Base-by-base conservation (phyloP, 1,140 invertebrate species). In the Pemphigus obesinymphae region DNA sequence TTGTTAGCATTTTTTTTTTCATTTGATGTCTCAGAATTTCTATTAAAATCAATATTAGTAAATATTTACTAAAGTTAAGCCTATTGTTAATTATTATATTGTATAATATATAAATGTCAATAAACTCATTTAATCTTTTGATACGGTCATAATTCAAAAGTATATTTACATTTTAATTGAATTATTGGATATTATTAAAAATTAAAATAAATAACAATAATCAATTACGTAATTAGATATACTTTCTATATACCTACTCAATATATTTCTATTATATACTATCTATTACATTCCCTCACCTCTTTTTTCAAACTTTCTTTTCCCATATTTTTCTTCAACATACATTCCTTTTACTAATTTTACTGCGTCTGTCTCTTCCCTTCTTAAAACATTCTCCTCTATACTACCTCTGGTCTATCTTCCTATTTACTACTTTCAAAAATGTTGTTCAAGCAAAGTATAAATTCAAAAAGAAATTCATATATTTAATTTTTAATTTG, bases 41-140 rank as follows among this genome's bases (percentile, higher is more conserved):
- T 50, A 50, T 73, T 73, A 31, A 73, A 73, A 73, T 73, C 70
- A 73, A 73, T 73, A 73, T 11, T 48, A 73, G 43, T 73, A 50
- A 11, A 26, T 48, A 29, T 8, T 55, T 55, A 26, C 0, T 26
- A 31, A 15, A 50, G 11, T 1, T 4, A 50, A 48, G 29, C 5
- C 43, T 29, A 31, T 31, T 29, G 17, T 48, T 31, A 48, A 45
- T 70, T 73, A 15, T 73, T 73, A 5, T 34, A 15, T 20, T 8
- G 7, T 31, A 72, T 3, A 3, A 6, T 43, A 45, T 3, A 43
- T 40, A 40, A 13, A 72, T 29, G 17, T 72, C 43, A 48, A 72
- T 72, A 48, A 72, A 72, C 34, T 68, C 13, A 20, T 29, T 48
- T 48, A 29, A 17, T 43, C 15, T 45, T 20, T 72, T 45, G 20